Percentiles rank a stretch among this genome's conserved stretches.
Conservation (phyloP, 2,797 vertebrate genomes). For the Oreortyx pictus region DNA sequence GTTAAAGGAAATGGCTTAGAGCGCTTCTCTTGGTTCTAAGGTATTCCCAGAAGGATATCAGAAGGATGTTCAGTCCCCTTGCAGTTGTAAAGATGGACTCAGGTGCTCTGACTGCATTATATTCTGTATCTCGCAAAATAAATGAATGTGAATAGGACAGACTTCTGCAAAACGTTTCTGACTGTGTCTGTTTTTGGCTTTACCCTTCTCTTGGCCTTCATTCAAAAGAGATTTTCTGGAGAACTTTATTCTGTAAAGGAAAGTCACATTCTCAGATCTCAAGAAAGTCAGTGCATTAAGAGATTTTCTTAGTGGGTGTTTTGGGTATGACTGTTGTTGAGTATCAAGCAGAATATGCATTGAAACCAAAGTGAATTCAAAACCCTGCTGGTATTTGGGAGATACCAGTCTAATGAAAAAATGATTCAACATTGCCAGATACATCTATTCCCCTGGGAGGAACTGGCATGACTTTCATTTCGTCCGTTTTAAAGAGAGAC, state of each 20-base stretch:
- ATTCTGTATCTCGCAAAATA: not conserved
- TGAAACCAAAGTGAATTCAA: not conserved
- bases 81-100: not conserved
- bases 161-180: not conserved
- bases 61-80: not conserved
- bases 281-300: not conserved
- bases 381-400: not conserved
- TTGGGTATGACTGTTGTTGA: not conserved
- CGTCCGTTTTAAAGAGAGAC: not conserved
- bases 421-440: not conserved
- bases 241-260: not conserved
- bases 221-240: not conserved
- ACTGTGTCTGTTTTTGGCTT: not conserved
- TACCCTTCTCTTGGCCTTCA: not conserved
- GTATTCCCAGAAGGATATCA: not conserved
- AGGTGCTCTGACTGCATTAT: not conserved
- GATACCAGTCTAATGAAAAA: not conserved
- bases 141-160: not conserved
- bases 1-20: not conserved
- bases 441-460: not conserved
- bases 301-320: not conserved
- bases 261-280: not conserved
- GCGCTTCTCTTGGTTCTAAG: not conserved
- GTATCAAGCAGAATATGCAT: not conserved
- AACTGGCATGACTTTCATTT: not conserved